A percentile compares a stretch with the other conserved stretches of the same genome.
phyloP scores from a whole-genome alignment of 2,113 vertebrate species.

The Hippocampus guttulatus region DNA sequence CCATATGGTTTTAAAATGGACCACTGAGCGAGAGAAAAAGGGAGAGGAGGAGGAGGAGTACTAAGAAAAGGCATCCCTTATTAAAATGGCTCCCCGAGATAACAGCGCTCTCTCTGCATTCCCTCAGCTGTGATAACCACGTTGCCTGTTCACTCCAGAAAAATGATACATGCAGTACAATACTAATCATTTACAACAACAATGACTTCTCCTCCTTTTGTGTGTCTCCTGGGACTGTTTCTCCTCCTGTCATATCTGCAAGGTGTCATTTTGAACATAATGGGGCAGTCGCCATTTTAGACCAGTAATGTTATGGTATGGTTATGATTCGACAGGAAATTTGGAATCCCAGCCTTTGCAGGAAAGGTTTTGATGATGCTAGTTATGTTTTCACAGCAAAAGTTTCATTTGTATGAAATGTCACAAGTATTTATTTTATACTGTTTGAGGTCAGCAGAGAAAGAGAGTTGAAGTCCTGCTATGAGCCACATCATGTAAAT shows the following conservation, averaged over 20 bases:
- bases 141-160: constrained; percentile 18
- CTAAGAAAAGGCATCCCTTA: constrained; percentile 44
- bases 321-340: constrained; percentile 39
- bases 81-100: constrained; percentile 66
- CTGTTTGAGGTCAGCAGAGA: neutral
- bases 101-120: constrained; percentile 30
- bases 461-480: neutral
- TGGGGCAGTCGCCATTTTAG: constrained; percentile 39
- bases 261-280: constrained; percentile 47
- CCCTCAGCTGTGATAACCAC: constrained; percentile 15
- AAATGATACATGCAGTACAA: constrained; percentile 38
- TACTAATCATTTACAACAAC: constrained; percentile 37
- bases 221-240: constrained; percentile 15
- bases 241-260: constrained; percentile 29
- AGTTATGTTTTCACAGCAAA: neutral
- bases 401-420: constrained; percentile 12
- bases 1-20: constrained; percentile 62
- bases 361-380: neutral
- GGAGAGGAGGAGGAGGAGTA: constrained; percentile 36
- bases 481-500: neutral
- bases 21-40: constrained; percentile 45
- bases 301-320: constrained; percentile 6
- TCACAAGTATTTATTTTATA: neutral
- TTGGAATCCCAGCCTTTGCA: neutral
- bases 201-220: constrained; percentile 27